These are phyloP conservation scores for Casuarius casuarius DNA, from an alignment of 2,113 vertebrate genomes.

Conservation along the genomic window DNA sequence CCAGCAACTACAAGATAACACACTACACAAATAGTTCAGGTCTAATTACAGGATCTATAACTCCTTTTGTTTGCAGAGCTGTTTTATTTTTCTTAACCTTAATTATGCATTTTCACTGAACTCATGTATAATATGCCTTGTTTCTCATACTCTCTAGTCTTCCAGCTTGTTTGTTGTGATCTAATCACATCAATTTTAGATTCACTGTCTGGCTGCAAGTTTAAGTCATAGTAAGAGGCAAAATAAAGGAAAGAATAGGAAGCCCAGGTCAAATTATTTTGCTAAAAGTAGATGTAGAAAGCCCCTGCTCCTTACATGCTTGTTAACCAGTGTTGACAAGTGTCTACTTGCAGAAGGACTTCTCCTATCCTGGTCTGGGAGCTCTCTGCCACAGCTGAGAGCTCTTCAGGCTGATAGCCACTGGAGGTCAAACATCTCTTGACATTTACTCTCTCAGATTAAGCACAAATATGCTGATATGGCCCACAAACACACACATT, in stretches of 20 bases:
- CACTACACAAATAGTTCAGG: neutral
- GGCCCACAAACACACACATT: neutral
- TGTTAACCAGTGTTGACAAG: accelerated
- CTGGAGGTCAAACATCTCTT: neutral
- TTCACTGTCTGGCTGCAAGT: neutral
- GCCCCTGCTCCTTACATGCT: neutral
- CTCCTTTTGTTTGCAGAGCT: neutral
- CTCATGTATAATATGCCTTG: neutral
- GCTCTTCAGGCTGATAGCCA: neutral
- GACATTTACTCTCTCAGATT: neutral
- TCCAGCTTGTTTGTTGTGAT: neutral
- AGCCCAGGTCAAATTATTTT: neutral
- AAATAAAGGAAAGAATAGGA: neutral
- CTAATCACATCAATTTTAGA: neutral
- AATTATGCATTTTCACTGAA: neutral
- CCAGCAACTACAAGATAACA: neutral
- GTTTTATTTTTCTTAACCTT: neutral
- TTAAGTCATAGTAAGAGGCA: neutral
- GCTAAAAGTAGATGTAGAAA: neutral
- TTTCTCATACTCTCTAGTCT: neutral
- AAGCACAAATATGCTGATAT: neutral
- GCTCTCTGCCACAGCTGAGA: neutral
- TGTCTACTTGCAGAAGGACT: neutral
- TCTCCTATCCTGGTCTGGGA: neutral
- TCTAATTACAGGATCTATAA: neutral